A percentile compares a stretch with the other conserved stretches of the same genome.
Evolutionary conservation across 2,113 vertebrate genomes (phyloP).

Genomic region (Myotis lucifugus): DNA sequence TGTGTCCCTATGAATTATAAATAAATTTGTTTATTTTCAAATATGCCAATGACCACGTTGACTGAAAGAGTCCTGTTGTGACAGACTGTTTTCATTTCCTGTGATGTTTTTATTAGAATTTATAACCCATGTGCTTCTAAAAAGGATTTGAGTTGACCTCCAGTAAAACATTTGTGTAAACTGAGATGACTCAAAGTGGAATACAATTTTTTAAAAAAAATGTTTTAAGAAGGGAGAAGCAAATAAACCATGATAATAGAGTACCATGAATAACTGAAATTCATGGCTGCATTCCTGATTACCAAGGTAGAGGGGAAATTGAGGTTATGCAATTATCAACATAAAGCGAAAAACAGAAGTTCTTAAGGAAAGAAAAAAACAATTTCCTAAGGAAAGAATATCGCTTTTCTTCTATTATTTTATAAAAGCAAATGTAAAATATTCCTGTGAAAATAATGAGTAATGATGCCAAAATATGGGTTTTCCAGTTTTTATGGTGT

Average conservation of each 20-base stretch:
- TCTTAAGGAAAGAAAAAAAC: neutral
- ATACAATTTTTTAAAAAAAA: neutral
- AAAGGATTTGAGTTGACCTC: neutral
- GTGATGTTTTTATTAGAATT: slow-evolving; percentile 4
- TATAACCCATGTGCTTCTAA: neutral
- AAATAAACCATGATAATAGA: neutral
- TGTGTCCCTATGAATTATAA: slow-evolving; percentile 31
- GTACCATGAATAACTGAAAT: neutral
- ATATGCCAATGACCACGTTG: neutral
- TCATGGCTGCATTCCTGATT: neutral
- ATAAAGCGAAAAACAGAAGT: neutral
- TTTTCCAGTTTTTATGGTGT: neutral
- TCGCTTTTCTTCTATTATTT: neutral
- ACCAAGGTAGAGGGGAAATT: neutral
- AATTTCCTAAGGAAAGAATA: neutral
- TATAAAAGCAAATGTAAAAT: slow-evolving; percentile 34
- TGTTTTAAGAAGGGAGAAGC: neutral
- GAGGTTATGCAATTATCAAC: neutral
- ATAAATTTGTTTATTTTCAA: slow-evolving; percentile 48
- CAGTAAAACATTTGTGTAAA: slow-evolving; percentile 7
- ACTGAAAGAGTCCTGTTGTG: neutral
- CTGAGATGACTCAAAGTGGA: neutral
- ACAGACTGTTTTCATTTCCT: neutral
- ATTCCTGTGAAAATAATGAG: slow-evolving; percentile 32
- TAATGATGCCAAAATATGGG: neutral